Evolutionary conservation across 2,797 vertebrate genomes (phyloP), one percentile per base, ranked within the genome.

Genomic region (Mus minutoides): DNA sequence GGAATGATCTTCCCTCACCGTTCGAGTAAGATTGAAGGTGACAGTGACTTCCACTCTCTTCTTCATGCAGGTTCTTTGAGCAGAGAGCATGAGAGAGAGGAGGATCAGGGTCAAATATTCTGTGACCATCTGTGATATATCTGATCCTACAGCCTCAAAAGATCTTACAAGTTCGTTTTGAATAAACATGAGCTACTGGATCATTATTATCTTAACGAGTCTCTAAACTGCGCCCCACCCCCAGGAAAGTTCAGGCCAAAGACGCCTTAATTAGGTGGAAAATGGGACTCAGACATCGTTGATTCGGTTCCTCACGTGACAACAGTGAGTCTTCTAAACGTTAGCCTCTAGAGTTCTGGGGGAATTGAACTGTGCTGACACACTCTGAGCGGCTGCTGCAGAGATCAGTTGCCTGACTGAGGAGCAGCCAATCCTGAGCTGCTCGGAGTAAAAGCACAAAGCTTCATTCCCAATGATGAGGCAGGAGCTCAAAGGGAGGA

Each of bases 131-230:
- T 71, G 69, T 21, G n/a, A 71, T 4, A 37, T 21, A 71, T 69
- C n/a, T 86, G 73, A 40, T 62, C 22, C 76, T 17, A 69, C 17
- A 86, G 31, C 43, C 93, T 87, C 92, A 73, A 90, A 80, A 90
- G n/a, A 60, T 52, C 84, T 89, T 79, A 80, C 67, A 83, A 58
- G 76, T 90, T 90, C 43, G 54, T 78, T 82, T 94, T 31, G 83
- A 94, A 90, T 29, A 37, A 87, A 64, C 22, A 60, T 84, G 62
- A 87, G 22, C 78, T 78, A 87, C 13, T 62, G 26, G 43, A 92
- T 77, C 62, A 83, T 43, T 16, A 90, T 43, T 62, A 29, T 56
- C 77, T 94, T 71, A 90, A 6, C 34, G 9, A 87, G 6, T 43
- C 46, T 56, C 77, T 88, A 88, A 79, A 52, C 6, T 69, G 34